phyloP scores from a whole-genome alignment of 2,888 invertebrate genomes.

The Epsilonema sp. region DNA sequence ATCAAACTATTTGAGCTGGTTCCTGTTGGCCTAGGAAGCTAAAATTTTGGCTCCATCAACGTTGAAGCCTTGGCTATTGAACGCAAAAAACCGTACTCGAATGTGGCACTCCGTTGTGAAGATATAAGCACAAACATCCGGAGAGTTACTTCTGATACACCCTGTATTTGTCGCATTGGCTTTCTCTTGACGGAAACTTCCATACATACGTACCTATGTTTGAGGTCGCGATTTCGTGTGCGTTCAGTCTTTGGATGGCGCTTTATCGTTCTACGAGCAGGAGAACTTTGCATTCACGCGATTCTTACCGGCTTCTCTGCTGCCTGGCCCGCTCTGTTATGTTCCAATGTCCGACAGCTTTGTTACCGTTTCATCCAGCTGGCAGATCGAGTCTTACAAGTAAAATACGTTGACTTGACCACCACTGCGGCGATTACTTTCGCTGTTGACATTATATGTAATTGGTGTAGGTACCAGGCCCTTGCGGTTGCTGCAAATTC shows the following conservation, averaged over 20 bases:
- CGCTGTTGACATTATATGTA: too few species aligned
- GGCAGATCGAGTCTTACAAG: conserved; percentile 69
- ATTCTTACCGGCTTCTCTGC: conserved; percentile 52
- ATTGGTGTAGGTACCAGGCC: conserved; percentile 47
- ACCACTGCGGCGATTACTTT: background rate
- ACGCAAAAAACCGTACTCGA: too few species aligned
- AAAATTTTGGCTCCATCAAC: too few species aligned
- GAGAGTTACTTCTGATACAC: too few species aligned
- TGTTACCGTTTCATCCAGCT: conserved; percentile 55
- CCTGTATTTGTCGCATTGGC: too few species aligned
- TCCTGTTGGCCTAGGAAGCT: too few species aligned
- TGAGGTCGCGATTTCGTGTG: conserved; percentile 57
- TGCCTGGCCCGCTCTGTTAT: conserved; percentile 67
- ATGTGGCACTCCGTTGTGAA: too few species aligned
- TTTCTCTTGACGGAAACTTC: too few species aligned
- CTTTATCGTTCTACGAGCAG: conserved; percentile 72
- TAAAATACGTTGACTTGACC: conserved; percentile 37
- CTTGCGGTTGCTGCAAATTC: conserved; percentile 50
- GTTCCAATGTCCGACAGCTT: conserved; percentile 61
- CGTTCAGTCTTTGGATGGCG: conserved; percentile 71
- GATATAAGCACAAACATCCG: too few species aligned
- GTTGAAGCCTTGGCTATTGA: too few species aligned
- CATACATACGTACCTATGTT: too few species aligned
- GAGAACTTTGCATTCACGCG: conserved; percentile 67
- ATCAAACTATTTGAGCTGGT: too few species aligned